These are phyloP conservation scores for Anagyrus pseudococci DNA, from an alignment of 2,888 invertebrate species.

Conservation along the genomic window DNA sequence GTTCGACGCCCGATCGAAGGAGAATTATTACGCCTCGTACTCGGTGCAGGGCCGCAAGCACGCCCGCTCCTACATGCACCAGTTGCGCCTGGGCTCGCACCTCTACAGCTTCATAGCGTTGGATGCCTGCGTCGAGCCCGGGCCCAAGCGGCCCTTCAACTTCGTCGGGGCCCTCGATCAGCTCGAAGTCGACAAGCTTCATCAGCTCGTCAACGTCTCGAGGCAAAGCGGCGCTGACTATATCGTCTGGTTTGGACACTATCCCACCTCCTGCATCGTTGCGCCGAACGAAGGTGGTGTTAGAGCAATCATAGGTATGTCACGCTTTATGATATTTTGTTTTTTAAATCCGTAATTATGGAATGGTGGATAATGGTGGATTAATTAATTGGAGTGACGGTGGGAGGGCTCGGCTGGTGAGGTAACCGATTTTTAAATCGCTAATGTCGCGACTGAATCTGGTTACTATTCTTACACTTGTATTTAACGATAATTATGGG, in stretches of 20 bases:
- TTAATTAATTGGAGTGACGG: no score
- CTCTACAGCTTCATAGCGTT: constrained; percentile 83
- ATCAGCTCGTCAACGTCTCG: constrained; percentile 67
- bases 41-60: constrained; percentile 78
- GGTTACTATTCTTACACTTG: no score
- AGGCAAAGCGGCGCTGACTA: constrained; percentile 65
- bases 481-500: no score
- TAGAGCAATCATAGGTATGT: constrained; percentile 57
- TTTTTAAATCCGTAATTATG: no score
- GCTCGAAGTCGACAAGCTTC: constrained; percentile 67
- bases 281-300: constrained; percentile 65
- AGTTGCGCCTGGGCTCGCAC: constrained; percentile 65
- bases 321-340: no score
- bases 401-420: no score
- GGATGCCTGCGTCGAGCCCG: constrained; percentile 88
- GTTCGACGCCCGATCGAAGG: constrained; percentile 69
- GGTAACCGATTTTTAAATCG: no score
- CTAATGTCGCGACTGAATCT: no score
- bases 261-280: constrained; percentile 87
- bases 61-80: constrained; percentile 77
- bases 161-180: constrained; percentile 79
- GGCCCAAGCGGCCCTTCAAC: constrained; percentile 87
- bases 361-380: no score
- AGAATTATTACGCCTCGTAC: constrained; percentile 80
- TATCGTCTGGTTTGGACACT: constrained; percentile 87